phyloP scores from a whole-genome alignment of 2,888 invertebrate genomes.

The Quadroppia sp. region DNA sequence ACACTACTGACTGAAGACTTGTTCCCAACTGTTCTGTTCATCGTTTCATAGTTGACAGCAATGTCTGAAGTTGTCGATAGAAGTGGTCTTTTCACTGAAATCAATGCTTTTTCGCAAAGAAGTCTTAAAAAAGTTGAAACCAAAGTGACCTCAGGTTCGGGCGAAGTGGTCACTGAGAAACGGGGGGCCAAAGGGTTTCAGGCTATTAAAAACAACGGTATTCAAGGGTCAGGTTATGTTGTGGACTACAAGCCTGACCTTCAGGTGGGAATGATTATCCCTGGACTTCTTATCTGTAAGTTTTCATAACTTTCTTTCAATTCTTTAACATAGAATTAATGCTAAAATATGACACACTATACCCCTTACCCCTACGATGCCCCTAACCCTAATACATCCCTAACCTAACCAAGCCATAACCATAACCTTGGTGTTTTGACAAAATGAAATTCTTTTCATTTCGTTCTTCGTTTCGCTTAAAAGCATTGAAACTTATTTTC shows the following conservation, averaged over 20 bases:
- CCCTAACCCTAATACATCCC: neutral
- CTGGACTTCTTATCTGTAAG: slow-evolving; percentile 47
- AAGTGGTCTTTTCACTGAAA: slow-evolving; percentile 43
- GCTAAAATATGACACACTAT: too few relatives aligned
- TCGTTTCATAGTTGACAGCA: slow-evolving; percentile 3
- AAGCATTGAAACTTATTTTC: neutral
- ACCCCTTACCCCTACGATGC: too few relatives aligned
- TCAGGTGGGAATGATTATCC: slow-evolving; percentile 47
- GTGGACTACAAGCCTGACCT: slow-evolving; percentile 46
- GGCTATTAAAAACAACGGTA: neutral
- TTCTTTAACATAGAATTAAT: neutral
- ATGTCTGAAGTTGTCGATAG: slow-evolving; percentile 41
- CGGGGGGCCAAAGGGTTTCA: slow-evolving; percentile 42
- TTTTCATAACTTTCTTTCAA: neutral
- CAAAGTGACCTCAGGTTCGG: slow-evolving; percentile 43
- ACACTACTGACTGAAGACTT: too few relatives aligned
- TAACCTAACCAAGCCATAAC: neutral
- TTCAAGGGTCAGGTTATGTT: slow-evolving; percentile 44
- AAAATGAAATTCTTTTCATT: neutral
- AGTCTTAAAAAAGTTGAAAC: slow-evolving; percentile 44
- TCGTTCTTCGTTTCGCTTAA: neutral
- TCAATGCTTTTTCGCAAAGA: slow-evolving; percentile 43
- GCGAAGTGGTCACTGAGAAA: slow-evolving; percentile 43
- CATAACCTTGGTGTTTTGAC: neutral
- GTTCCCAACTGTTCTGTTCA: too few relatives aligned